Base-by-base conservation (phyloP, 2,888 invertebrate species). In the Neoitamus cyanurus region DNA sequence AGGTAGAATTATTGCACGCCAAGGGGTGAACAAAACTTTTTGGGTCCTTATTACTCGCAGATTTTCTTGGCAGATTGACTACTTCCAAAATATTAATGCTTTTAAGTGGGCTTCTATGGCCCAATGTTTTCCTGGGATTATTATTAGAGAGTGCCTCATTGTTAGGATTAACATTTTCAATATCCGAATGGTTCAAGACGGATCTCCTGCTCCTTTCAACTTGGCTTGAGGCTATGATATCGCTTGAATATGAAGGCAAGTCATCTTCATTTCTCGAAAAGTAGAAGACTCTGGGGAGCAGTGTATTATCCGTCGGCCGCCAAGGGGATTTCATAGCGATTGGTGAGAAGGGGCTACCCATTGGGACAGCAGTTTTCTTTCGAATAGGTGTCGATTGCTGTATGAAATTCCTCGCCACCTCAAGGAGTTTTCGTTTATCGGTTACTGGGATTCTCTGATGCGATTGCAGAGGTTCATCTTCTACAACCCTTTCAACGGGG, bases 201-300 rank as follows among this genome's bases (percentile, higher is more conserved):
- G 58, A 58, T 58, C 25, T 58, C 73, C 20, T 73, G 4, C 36
- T 30, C 28, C 3, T 25, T 80, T 31, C 48, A 1, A 15, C 58
- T 80, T 80, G 58, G 58, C 88, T 87, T 31, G 87, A 83, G 25
- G 89, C 88, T 86, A 90, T 87, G 72, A 87, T 87, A 85, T 90
- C 91, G 86, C 90, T 90, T 13, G 90, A 90, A 86, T 89, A 91
- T 0, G 90, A 90, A 0, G 91, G 90, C 42, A 90, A 85, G 42
- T 90, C 88, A n/a, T 88, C 89, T 13, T 88, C 88, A 37, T 89
- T 89, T 11, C 89, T 86, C 2, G 88, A 87, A 37, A 91, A 90
- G 78, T 88, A 87, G 84, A 90, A 90, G 6, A 88, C 86, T 70
- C 85, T 88, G 0, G 90, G 90, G 28, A 90, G 83, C 25, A 11